phyloP scores from a whole-genome alignment of 2,113 vertebrate species.

The Aleadryas rufinucha region DNA sequence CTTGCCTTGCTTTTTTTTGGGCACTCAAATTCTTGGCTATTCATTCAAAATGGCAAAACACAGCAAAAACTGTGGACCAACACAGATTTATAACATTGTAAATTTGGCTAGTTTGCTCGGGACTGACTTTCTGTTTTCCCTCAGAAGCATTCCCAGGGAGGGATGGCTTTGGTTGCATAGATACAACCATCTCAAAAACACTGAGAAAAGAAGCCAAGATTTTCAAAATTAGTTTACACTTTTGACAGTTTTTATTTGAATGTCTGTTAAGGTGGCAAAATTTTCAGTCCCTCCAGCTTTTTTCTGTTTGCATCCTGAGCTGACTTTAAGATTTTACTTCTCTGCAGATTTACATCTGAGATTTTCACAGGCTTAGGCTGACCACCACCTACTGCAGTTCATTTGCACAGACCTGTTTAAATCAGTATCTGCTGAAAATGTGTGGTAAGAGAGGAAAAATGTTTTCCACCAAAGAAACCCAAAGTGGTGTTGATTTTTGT shows the following conservation, averaged over 20 bases:
- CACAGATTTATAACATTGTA: not conserved
- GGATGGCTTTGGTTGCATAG: not conserved
- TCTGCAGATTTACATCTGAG: not conserved
- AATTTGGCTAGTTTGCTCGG: not conserved
- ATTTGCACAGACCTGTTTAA: not conserved
- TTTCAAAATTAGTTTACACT: not conserved
- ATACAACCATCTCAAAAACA: not conserved
- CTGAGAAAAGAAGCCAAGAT: not conserved
- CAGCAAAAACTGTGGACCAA: not conserved
- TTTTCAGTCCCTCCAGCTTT: not conserved
- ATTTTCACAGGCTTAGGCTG: not conserved
- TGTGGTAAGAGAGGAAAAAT: not conserved
- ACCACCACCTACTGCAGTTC: not conserved
- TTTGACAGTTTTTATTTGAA: not conserved
- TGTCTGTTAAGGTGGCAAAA: not conserved
- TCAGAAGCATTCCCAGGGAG: not conserved
- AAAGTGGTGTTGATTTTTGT: not conserved
- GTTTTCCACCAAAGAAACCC: not conserved
- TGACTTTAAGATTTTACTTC: not conserved
- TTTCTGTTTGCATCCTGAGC: not conserved
- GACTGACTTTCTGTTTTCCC: not conserved
- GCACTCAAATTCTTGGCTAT: fast-evolving
- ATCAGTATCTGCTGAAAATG: not conserved
- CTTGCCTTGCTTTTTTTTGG: not conserved
- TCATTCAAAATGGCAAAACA: not conserved